Base-by-base conservation (phyloP, 2,113 vertebrate species). In the Caretta caretta region DNA sequence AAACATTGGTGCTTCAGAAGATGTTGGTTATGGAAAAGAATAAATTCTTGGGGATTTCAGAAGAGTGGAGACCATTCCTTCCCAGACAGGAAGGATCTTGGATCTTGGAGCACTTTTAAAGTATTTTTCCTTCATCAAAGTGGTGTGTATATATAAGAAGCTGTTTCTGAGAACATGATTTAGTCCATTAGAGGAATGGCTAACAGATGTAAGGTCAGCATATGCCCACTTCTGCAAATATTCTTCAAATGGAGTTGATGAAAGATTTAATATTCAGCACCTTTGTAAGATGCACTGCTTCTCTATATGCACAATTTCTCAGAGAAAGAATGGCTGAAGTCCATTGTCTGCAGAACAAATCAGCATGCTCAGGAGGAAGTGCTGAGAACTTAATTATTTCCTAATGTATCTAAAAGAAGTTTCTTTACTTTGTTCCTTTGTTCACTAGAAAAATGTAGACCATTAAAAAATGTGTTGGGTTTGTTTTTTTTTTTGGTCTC, bases 341-440 rank as follows among this genome's bases (percentile, higher is more conserved):
- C 22, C 82, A 8, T 0, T 0, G 4, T 89, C 35, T 72, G 56
- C 65, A 54, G 53, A 93, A 50, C 29, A 54, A 24, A 53, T 20
- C 9, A 83, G 25, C 38, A 31, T 0, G 31, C 24, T 6, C 46
- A 27, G 72, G 11, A 50, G 83, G 91, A 83, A 97, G 65, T 3
- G 3, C 72, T 27, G 54, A 25, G 13, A 38, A 82, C 9, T 5
- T 0, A 19, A 6, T 24, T 75, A 42, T 87, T 92, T 89, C 86
- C 81, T 88, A 80, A 81, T 54, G 85, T 80, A 48, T 11, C 5
- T 31, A 8, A 75, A 91, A 92, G 3, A 90, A 88, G 65, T 59
- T 8, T 24, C 27, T 90, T 88, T 78, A 35, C 4, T 88, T 54
- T 5, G 12, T 87, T 54, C 48, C 46, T 88, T 54, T 5, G 12